These are phyloP conservation scores for Galemys pyrenaicus DNA, from an alignment of 2,113 vertebrate genomes.

Conservation along the genomic window DNA sequence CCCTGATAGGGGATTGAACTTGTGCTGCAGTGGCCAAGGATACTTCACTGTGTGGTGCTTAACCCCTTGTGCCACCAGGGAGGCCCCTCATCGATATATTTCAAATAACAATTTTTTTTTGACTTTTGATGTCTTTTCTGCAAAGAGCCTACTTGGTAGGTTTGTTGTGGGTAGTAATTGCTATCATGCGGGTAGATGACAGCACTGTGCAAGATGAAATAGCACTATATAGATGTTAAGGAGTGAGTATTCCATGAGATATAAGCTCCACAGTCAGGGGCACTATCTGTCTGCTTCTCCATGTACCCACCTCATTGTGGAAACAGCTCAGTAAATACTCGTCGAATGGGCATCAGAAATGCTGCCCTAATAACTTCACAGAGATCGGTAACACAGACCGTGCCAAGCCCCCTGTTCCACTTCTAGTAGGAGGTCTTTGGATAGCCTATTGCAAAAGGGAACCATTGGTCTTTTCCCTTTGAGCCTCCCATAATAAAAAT, in stretches of 20 bases:
- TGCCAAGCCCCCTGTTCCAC: not conserved
- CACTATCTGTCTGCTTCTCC: not conserved
- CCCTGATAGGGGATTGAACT: no score
- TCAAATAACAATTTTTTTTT: slow-evolving; percentile 31
- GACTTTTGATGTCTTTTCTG: not conserved
- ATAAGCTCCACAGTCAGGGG: not conserved
- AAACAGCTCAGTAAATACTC: not conserved
- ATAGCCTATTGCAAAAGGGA: not conserved
- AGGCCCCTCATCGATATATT: not conserved
- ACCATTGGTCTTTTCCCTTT: not conserved
- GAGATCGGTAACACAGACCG: slow-evolving; percentile 22
- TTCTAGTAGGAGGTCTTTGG: not conserved
- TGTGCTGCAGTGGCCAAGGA: no score
- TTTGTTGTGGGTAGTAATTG: not conserved
- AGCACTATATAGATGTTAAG: not conserved
- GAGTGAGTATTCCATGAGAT: not conserved
- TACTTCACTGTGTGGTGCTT: no score
- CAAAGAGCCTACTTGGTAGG: not conserved
- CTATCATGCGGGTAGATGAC: not conserved
- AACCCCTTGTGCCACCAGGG: no score
- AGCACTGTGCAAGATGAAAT: not conserved
- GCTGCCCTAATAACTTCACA: not conserved
- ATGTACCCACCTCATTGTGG: not conserved
- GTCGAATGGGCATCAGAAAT: not conserved
- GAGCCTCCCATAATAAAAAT: not conserved